A percentile compares a stretch with the other conserved stretches of the same genome.
These are phyloP conservation scores for Chaenogobius annularis DNA, from an alignment of 2,113 vertebrate species.

Conservation along the genomic window DNA sequence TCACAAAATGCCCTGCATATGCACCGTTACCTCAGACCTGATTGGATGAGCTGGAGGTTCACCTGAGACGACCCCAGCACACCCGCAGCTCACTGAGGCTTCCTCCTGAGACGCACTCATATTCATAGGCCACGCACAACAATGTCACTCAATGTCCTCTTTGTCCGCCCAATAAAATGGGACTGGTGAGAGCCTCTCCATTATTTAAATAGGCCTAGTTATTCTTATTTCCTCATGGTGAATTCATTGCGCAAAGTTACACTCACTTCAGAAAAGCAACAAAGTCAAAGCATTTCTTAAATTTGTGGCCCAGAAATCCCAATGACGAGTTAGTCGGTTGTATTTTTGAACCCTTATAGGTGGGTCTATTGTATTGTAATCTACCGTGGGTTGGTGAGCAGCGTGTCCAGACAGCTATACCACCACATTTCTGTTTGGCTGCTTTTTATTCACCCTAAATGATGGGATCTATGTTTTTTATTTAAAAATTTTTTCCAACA, in stretches of 20 bases:
- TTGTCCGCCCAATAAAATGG: constrained; percentile 66
- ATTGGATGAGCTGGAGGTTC: constrained; percentile 15
- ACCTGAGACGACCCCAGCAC: constrained; percentile 84
- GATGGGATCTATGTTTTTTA: no score
- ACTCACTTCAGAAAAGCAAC: not conserved
- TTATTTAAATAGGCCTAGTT: constrained; percentile 50
- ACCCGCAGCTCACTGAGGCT: constrained; percentile 39
- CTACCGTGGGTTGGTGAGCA: no score
- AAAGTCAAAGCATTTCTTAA: constrained; percentile 4
- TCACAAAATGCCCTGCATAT: not conserved
- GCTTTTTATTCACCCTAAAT: no score
- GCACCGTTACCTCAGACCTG: not conserved
- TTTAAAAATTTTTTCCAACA: no score
- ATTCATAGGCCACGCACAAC: constrained; percentile 79
- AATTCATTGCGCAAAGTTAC: not conserved
- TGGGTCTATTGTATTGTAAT: no score
- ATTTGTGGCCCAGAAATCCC: constrained; percentile 62
- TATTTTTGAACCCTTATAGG: no score
- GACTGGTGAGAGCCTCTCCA: constrained; percentile 35
- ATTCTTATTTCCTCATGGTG: constrained; percentile 12
- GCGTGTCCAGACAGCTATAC: no score
- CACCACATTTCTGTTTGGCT: no score
- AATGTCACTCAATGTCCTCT: constrained; percentile 77
- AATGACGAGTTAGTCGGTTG: constrained; percentile 22
- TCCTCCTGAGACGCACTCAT: constrained; percentile 70